Conservation (phyloP, 2,797 vertebrate genomes). For the Hemibagrus guttatus region DNA sequence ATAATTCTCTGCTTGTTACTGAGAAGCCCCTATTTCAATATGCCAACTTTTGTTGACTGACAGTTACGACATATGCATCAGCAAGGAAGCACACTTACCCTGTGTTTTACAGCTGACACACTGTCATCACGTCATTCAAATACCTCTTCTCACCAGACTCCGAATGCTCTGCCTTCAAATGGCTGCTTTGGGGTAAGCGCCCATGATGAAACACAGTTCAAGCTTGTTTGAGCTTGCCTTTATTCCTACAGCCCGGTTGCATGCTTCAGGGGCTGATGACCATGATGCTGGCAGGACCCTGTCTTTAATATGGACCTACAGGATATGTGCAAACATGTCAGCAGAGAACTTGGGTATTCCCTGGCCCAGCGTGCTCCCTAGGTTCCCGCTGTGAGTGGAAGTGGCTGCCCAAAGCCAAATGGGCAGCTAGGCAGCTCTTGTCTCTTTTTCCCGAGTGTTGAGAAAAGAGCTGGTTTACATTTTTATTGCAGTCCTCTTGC, state of each 20-base stretch:
- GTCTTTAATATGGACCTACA: neutral
- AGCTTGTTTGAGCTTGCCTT: neutral
- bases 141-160: neutral
- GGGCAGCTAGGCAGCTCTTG: neutral
- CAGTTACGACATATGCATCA: neutral
- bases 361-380: neutral
- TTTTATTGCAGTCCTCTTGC: neutral
- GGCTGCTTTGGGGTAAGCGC: neutral
- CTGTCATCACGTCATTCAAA: neutral
- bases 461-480: neutral
- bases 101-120: neutral
- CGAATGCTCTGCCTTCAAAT: neutral
- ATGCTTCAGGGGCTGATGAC: slow-evolving; percentile 1
- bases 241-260: neutral
- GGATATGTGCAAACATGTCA: neutral
- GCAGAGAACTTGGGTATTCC: slow-evolving; percentile 1
- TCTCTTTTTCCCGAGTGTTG: neutral
- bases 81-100: neutral
- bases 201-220: neutral
- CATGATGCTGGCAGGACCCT: neutral
- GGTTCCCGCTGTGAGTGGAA: neutral
- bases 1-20: neutral
- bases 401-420: neutral
- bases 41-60: neutral
- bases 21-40: neutral